Percentiles rank a stretch among this genome's conserved stretches.
These are phyloP conservation scores for Eumaeus atala DNA, from an alignment of 1,140 invertebrate species.

Conservation along the genomic window DNA sequence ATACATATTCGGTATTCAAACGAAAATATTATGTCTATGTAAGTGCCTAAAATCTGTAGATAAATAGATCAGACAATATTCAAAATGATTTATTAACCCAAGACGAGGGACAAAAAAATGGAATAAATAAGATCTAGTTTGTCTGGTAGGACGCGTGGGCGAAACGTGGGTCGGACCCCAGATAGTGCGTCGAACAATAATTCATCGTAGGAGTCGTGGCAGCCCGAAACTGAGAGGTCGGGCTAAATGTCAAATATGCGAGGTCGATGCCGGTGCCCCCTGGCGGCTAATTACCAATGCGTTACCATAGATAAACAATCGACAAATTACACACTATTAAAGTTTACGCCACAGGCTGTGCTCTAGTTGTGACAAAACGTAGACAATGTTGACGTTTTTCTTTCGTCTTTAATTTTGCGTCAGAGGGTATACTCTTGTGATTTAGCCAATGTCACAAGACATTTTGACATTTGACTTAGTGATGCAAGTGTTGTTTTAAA, in stretches of 20 bases:
- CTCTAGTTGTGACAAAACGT: constrained; percentile 1
- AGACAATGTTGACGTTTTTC: constrained; percentile 1
- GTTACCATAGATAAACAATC: constrained; percentile 34
- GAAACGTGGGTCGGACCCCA: constrained; percentile 40
- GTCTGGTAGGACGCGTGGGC: constrained; percentile 40
- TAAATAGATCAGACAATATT: too few relatives aligned
- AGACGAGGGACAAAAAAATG: too few relatives aligned
- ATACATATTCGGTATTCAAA: too few relatives aligned
- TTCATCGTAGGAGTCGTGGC: constrained; percentile 53
- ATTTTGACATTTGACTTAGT: too few relatives aligned
- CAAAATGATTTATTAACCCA: too few relatives aligned
- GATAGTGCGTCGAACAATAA: constrained; percentile 55
- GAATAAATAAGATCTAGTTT: constrained; percentile 53
- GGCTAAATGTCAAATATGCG: constrained; percentile 60
- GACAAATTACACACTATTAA: constrained; percentile 29
- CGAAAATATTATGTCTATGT: too few relatives aligned
- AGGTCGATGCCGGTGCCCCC: constrained; percentile 43
- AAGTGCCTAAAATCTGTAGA: too few relatives aligned
- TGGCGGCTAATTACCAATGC: constrained; percentile 41
- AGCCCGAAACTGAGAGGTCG: constrained; percentile 57
- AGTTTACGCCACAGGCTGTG: constrained; percentile 16
- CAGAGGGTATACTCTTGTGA: too few relatives aligned
- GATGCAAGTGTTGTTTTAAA: too few relatives aligned
- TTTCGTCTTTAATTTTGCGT: too few relatives aligned
- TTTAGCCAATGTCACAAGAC: too few relatives aligned